Conservation (phyloP, 2,113 vertebrate species). For the Aptenodytes patagonicus region DNA sequence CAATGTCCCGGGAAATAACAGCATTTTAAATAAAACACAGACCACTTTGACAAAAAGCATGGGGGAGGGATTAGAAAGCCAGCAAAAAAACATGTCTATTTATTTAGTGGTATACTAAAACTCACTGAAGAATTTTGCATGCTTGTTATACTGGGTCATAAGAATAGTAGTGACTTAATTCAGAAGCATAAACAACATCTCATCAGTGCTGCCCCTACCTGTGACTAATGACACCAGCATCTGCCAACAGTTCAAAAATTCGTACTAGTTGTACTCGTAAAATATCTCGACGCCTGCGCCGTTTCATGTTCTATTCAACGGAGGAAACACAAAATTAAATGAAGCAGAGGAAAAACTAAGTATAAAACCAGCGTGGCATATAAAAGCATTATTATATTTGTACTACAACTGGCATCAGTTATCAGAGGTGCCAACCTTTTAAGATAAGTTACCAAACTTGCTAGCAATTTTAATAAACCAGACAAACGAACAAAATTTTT, state of each 20-base stretch:
- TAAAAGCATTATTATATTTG: neutral
- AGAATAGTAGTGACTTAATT: neutral
- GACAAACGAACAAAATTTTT: neutral
- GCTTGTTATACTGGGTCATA: neutral
- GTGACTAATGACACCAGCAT: slow-evolving; percentile 97
- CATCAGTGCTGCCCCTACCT: slow-evolving; percentile 70
- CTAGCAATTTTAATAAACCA: neutral
- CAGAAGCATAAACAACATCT: neutral
- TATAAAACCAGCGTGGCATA: neutral
- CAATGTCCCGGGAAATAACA: neutral
- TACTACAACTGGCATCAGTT: neutral
- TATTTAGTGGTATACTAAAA: neutral
- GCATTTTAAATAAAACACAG: neutral
- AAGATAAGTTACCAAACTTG: neutral
- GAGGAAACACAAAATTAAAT: slow-evolving; percentile 18
- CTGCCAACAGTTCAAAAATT: slow-evolving; percentile 98
- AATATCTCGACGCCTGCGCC: slow-evolving; percentile 97
- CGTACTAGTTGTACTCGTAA: slow-evolving; percentile 97
- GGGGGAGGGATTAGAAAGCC: neutral
- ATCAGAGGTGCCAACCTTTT: neutral
- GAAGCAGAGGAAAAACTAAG: neutral
- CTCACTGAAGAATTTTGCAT: neutral
- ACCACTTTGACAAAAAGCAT: neutral
- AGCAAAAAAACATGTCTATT: neutral
- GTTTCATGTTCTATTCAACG: slow-evolving; percentile 91